Percentiles rank a stretch among this genome's conserved stretches.
Conservation (phyloP, 2,113 vertebrate species). For the Acanthochromis polyacanthus region DNA sequence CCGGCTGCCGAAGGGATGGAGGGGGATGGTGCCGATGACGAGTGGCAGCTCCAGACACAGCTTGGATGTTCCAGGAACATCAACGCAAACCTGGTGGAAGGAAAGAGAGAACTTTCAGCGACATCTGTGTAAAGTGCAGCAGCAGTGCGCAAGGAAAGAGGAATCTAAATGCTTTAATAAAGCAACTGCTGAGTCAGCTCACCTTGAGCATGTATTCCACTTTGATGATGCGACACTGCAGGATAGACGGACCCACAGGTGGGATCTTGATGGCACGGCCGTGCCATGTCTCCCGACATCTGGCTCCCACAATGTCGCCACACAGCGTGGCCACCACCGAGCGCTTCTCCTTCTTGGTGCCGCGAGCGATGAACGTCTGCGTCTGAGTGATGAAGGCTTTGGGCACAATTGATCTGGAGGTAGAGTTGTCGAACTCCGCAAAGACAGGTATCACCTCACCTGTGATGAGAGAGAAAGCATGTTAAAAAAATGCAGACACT, state of each 20-base stretch:
- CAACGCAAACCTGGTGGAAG: conserved; percentile 90
- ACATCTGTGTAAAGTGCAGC: background rate
- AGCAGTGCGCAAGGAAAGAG: background rate
- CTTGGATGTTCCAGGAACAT: conserved; percentile 94
- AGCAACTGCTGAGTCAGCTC: conserved; percentile 22
- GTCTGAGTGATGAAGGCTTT: conserved; percentile 94
- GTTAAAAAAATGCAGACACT: background rate
- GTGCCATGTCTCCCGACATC: conserved; percentile 90
- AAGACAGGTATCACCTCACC: conserved; percentile 96
- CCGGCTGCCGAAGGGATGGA: conserved; percentile 92
- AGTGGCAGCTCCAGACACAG: conserved; percentile 94
- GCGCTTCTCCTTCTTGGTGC: conserved; percentile 93
- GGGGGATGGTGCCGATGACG: conserved; percentile 95
- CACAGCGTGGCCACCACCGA: conserved; percentile 90
- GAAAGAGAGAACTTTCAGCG: background rate
- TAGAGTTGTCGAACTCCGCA: conserved; percentile 94
- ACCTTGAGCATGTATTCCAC: conserved; percentile 97
- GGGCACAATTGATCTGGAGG: conserved; percentile 88
- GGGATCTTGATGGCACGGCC: conserved; percentile 94
- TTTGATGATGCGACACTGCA: conserved; percentile 94
- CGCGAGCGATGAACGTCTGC: conserved; percentile 94
- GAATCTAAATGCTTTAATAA: background rate
- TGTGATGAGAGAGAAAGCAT: conserved; percentile 47
- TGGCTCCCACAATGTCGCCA: conserved; percentile 86
- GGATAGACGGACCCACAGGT: conserved; percentile 93